These are phyloP conservation scores for Trilocha varians DNA, from an alignment of 2,888 invertebrate genomes.

Conservation along the genomic window DNA sequence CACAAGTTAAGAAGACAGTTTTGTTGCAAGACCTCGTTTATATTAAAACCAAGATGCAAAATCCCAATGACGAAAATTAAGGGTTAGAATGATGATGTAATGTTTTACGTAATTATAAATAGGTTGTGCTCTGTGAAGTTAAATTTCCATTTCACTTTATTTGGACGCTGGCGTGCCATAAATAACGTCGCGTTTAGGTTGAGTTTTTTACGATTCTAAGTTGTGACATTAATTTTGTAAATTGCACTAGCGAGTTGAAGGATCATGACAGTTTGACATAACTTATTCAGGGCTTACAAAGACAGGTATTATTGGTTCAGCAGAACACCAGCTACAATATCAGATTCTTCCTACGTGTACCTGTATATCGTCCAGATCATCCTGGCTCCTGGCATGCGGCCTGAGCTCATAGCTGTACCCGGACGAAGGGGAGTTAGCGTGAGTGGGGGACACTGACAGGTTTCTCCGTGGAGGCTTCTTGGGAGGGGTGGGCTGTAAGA, in stretches of 20 bases:
- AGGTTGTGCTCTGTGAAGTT: no score
- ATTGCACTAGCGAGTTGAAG: no score
- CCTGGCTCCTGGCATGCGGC: constrained; percentile 78
- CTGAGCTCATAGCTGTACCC: constrained; percentile 76
- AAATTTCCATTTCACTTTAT: no score
- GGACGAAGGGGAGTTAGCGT: constrained; percentile 73
- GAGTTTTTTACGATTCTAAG: no score
- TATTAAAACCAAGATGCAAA: not conserved
- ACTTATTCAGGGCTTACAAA: not conserved
- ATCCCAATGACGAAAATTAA: no score
- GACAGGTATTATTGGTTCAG: not conserved
- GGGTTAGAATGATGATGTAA: no score
- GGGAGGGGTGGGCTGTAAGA: constrained; percentile 83
- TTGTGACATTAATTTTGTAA: no score
- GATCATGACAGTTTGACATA: no score
- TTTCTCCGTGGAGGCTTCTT: constrained; percentile 92
- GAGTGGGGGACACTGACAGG: constrained; percentile 89
- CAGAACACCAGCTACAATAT: not conserved
- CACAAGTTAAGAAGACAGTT: not conserved
- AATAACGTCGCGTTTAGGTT: no score
- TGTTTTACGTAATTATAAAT: no score
- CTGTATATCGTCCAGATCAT: constrained; percentile 79
- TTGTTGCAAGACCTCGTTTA: not conserved
- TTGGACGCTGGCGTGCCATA: no score
- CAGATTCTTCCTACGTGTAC: constrained; percentile 22